Evolutionary conservation across 1,140 invertebrate genomes (phyloP).

Genomic region (Drosophila saltans): DNA sequence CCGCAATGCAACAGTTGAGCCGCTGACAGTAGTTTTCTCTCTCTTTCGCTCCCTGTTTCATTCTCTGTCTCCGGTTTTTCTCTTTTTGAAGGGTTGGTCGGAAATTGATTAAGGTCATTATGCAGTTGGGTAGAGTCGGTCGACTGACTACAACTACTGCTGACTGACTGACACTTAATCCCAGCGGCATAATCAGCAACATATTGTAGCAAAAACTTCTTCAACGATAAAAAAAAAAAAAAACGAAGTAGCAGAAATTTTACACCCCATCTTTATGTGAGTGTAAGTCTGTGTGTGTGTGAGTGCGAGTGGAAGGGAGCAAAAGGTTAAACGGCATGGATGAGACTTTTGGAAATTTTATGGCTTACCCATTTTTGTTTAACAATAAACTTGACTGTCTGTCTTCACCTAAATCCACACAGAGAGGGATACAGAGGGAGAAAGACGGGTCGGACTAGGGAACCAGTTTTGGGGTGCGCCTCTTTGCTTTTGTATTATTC

Average conservation of each 20-base stretch:
- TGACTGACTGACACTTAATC: conserved; percentile 74
- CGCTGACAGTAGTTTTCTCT: conserved; percentile 29
- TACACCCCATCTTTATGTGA: conserved; percentile 44
- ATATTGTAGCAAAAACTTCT: conserved; percentile 79
- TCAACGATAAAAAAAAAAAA: conserved; percentile 59
- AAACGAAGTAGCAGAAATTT: conserved; percentile 55
- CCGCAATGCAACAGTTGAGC: conserved; percentile 66
- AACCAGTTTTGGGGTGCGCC: conserved; percentile 48
- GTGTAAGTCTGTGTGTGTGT: conserved; percentile 8
- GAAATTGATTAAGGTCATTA: conserved; percentile 81
- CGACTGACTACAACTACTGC: conserved; percentile 1
- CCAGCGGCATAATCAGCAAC: conserved; percentile 81
- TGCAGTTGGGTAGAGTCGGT: conserved; percentile 59
- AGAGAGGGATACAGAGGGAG: conserved; percentile 42
- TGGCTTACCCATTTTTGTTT: conserved; percentile 76
- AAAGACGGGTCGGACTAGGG: conserved; percentile 47
- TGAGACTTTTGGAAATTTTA: conserved; percentile 46
- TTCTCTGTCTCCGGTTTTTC: neutral
- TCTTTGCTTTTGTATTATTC: conserved; percentile 43
- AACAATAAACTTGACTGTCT: conserved; percentile 71
- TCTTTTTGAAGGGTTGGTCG: conserved; percentile 47
- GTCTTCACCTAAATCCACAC: conserved; percentile 52
- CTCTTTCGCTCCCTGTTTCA: too few species aligned
- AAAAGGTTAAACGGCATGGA: conserved; percentile 60
- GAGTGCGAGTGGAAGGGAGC: conserved; percentile 3